Base-by-base conservation (phyloP, 2,113 vertebrate species). In the Podarcis cretensis region DNA sequence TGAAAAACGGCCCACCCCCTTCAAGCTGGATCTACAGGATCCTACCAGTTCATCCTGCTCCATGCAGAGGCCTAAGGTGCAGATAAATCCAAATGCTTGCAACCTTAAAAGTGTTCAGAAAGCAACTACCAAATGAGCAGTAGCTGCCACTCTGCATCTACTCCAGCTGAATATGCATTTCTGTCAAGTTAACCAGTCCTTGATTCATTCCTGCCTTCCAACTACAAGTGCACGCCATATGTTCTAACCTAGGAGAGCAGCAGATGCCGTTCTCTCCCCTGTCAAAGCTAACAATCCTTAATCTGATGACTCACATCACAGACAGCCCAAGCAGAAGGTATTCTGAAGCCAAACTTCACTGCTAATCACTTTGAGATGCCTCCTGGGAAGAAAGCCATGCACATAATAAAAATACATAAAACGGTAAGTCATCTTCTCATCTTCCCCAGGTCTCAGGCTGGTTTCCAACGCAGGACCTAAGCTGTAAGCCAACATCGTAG, bases 91-190 rank as follows among this genome's bases (percentile, higher is more conserved):
- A 4, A 2, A 69, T 0, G 1, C 37, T 32, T 80, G 25, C 16
- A 48, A 0, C 0, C 40, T 35, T 63, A 79, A 90, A 85, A 57
- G 2, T 27, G 78, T 85, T 13, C 8, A 27, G 8, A 66, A 1
- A 8, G 25, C 84, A 20, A 59, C 43, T 75, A 37, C 75, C 83
- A 89, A 88, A 43, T 4, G 77, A 94, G 76, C 6, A n/a, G 21
- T 89, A 87, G 2, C 68, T 91, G 87, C 87, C 68, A 74, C 27
- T 73, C 13, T 83, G 40, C 85, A 92, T 63, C 71, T 92, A n/a
- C 8, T 73, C 20, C 30, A 54, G n/a, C 27, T 78, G 25, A 35
- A 10, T 59, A 43, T 40, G 27, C 4, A 18, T 74, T 84, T 88
- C 25, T 65, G 48, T 85, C 54, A 80, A 82, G 16, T 65, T 87